phyloP scores from a whole-genome alignment of 2,797 vertebrate species.

The Melanotaenia nigrans region DNA sequence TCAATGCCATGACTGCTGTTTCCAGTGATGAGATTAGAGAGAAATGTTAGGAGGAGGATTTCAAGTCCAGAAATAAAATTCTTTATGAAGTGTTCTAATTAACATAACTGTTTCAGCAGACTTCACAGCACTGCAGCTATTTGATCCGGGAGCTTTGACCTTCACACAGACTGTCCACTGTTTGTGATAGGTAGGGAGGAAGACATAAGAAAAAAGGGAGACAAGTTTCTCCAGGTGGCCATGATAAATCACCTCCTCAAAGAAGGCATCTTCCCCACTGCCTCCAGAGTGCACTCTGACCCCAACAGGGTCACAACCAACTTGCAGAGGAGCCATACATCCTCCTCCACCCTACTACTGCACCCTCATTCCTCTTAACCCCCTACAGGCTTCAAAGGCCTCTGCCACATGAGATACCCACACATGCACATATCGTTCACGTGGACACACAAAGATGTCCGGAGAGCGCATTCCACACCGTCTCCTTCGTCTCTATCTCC shows the following conservation, averaged over 20 bases:
- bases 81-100: conserved; percentile 24
- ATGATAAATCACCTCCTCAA: conserved; percentile 76
- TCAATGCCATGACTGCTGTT: conserved; percentile 35
- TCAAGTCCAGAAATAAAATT: conserved; percentile 25
- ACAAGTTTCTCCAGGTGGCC: conserved; percentile 80
- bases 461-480: conserved; percentile 50
- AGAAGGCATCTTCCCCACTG: conserved; percentile 69
- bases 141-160: conserved; percentile 45
- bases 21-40: conserved; percentile 6
- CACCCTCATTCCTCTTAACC: conserved; percentile 63
- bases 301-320: conserved; percentile 62
- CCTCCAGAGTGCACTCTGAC: conserved; percentile 68
- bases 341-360: conserved; percentile 56
- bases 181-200: conserved; percentile 27
- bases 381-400: conserved; percentile 77
- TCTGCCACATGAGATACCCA: conserved; percentile 50
- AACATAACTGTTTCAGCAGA: conserved; percentile 23
- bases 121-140: conserved; percentile 26
- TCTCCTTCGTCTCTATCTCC: conserved; percentile 50
- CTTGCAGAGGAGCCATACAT: conserved; percentile 71
- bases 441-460: conserved; percentile 13
- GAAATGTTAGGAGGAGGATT: conserved; percentile 12
- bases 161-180: conserved; percentile 29
- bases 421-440: conserved; percentile 38
- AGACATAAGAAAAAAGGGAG: conserved; percentile 44